Evolutionary conservation across 1,140 invertebrate species (phyloP).

Genomic region (Anthonomus grandis): DNA sequence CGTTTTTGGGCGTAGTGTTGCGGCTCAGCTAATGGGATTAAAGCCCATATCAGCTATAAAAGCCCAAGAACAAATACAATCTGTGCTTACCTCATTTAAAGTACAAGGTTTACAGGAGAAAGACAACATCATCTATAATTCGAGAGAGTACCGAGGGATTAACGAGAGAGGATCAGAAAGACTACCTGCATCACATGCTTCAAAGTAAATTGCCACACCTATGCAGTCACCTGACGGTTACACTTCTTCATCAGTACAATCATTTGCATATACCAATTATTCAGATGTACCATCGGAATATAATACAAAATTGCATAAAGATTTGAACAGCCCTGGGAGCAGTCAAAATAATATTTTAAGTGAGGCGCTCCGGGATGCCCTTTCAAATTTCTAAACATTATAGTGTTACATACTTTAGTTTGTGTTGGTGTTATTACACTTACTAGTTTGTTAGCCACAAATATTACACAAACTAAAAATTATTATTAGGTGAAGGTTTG

Average conservation of each 20-base stretch:
- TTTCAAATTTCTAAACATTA: background rate
- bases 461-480: too few species aligned
- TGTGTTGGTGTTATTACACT: background rate
- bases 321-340: background rate
- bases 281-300: too few species aligned
- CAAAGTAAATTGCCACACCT: too few species aligned
- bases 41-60: slow-evolving; percentile 10
- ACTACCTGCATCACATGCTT: too few species aligned
- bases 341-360: background rate
- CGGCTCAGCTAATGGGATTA: slow-evolving; percentile 17
- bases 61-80: slow-evolving; percentile 9
- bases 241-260: too few species aligned
- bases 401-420: background rate
- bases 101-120: slow-evolving; percentile 9
- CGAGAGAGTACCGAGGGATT: too few species aligned
- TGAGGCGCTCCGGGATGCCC: background rate
- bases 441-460: too few species aligned
- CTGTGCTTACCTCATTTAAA: slow-evolving; percentile 11
- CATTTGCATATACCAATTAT: too few species aligned
- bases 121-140: too few species aligned
- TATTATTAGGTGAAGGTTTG: background rate
- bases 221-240: too few species aligned
- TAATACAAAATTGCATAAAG: too few species aligned
- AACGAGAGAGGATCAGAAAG: too few species aligned
- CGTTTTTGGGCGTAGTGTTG: slow-evolving; percentile 13